Evolutionary conservation across 2,113 vertebrate species (phyloP).

Genomic region (Eulemur macaco): DNA sequence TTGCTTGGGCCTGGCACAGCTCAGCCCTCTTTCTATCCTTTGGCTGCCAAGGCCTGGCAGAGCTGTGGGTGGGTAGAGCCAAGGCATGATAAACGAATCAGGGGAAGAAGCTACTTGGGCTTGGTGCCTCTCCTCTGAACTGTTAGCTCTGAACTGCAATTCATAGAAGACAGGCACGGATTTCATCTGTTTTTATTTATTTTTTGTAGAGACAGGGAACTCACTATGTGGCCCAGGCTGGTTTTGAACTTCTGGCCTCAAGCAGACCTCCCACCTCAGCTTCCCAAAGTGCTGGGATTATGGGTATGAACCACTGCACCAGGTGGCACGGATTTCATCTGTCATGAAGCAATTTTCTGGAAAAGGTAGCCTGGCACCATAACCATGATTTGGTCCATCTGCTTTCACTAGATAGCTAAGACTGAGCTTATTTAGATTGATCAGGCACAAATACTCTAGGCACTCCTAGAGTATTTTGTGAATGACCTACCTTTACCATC

Average conservation of each 20-base stretch:
- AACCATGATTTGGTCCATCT: not conserved
- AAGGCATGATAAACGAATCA: not conserved
- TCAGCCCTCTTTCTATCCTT: not conserved
- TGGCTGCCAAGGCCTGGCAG: not conserved
- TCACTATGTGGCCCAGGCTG: no score
- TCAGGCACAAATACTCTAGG: not conserved
- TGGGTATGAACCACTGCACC: no score
- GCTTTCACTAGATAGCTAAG: constrained; percentile 22
- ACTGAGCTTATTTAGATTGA: not conserved
- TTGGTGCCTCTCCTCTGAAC: not conserved
- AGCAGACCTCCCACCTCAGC: no score
- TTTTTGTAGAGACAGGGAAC: no score
- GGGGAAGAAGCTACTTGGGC: not conserved
- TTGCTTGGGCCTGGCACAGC: not conserved
- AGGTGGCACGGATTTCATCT: not conserved
- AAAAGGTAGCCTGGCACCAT: not conserved
- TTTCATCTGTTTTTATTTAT: not conserved
- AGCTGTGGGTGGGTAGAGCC: not conserved
- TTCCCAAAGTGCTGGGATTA: no score
- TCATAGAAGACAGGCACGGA: not conserved
- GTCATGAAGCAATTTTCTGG: not conserved
- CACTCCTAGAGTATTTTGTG: not conserved
- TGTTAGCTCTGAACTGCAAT: not conserved
- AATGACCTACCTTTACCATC: not conserved
- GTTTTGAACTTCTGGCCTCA: no score